Evolutionary conservation across 2,113 vertebrate species (phyloP).

Genomic region (Leptobrachium ailaonicum): DNA sequence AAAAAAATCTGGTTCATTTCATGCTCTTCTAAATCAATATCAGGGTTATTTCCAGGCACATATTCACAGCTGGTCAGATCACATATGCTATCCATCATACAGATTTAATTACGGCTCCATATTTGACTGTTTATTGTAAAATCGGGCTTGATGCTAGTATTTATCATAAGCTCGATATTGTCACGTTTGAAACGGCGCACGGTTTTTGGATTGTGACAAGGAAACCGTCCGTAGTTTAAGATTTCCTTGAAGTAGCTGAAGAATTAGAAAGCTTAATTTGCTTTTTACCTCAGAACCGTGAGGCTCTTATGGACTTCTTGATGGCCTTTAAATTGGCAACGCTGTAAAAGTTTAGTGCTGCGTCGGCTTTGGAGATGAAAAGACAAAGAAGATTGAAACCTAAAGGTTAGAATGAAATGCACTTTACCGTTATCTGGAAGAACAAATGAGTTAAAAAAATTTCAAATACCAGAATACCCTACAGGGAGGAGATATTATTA

Average conservation of each 20-base stretch:
- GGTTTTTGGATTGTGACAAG: slow-evolving; percentile 69
- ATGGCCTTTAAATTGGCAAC: slow-evolving; percentile 77
- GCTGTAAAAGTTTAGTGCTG: slow-evolving; percentile 80
- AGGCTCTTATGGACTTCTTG: slow-evolving; percentile 68
- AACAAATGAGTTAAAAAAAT: slow-evolving; percentile 89
- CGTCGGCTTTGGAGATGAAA: slow-evolving; percentile 72
- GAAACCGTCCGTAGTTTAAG: slow-evolving; percentile 62
- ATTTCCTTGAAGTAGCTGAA: slow-evolving; percentile 68
- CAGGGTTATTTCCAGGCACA: slow-evolving; percentile 53
- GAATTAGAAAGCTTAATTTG: slow-evolving; percentile 78
- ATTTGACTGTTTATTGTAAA: slow-evolving; percentile 60
- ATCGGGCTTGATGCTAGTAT: slow-evolving; percentile 56
- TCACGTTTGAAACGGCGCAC: slow-evolving; percentile 37
- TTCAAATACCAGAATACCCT: slow-evolving; percentile 88
- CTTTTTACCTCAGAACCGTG: slow-evolving; percentile 69
- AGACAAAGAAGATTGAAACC: slow-evolving; percentile 78
- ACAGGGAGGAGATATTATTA: slow-evolving; percentile 87
- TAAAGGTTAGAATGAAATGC: slow-evolving; percentile 84
- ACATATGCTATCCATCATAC: slow-evolving; percentile 59
- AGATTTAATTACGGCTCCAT: slow-evolving; percentile 63
- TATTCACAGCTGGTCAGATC: slow-evolving; percentile 53
- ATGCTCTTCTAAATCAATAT: slow-evolving; percentile 42
- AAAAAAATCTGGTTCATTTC: slow-evolving; percentile 28
- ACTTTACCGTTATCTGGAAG: slow-evolving; percentile 84
- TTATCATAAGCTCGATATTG: slow-evolving; percentile 49